phyloP scores from a whole-genome alignment of 2,888 invertebrate genomes.

The Penaeus monodon region DNA sequence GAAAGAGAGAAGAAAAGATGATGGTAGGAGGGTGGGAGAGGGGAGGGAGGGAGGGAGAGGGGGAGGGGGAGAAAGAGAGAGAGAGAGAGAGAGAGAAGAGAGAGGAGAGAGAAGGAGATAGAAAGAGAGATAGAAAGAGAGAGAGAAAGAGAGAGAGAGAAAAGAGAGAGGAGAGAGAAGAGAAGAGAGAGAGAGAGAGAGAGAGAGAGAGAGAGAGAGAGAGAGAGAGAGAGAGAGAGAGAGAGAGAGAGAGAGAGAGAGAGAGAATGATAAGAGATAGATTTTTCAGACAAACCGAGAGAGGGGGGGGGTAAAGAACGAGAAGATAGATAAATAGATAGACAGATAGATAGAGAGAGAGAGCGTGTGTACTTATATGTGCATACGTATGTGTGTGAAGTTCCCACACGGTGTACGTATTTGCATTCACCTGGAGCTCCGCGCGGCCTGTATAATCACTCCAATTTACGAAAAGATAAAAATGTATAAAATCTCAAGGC shows the following conservation, averaged over 20 bases:
- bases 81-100: too few species aligned
- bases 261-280: too few species aligned
- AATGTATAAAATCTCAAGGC: too few species aligned
- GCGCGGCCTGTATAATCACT: too few species aligned
- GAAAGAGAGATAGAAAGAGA: too few species aligned
- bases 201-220: slow-evolving; percentile 11
- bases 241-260: background rate
- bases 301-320: too few species aligned
- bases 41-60: too few species aligned
- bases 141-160: too few species aligned
- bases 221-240: slow-evolving; percentile 11
- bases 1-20: slow-evolving; percentile 7
- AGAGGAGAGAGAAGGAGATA: too few species aligned
- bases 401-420: slow-evolving; percentile 15
- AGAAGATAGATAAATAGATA: background rate
- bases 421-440: background rate
- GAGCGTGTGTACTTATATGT: background rate
- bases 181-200: background rate
- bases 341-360: background rate
- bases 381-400: slow-evolving; percentile 7
- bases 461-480: too few species aligned
- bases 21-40: background rate
- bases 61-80: too few species aligned
- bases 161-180: background rate
- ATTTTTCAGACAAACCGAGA: too few species aligned